Evolutionary conservation across 2,888 invertebrate species (phyloP), one percentile per base, ranked within the genome.

Genomic region (Melipona bicolor): DNA sequence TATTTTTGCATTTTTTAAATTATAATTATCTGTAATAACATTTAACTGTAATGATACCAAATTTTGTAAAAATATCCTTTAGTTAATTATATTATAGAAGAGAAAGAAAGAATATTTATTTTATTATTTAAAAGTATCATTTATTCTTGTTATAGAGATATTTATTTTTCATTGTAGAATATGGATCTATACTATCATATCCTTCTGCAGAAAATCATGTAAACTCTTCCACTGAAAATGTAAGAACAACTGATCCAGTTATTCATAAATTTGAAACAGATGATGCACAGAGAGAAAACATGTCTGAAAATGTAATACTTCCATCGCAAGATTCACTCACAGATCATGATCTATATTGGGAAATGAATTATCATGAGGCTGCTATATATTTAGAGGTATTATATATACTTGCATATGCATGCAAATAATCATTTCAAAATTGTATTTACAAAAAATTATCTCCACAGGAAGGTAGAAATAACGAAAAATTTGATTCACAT

Each of bases 401-500:
- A 2, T 17, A 54, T 72, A 5, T 9, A 49, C 59, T 27, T n/a
- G 43, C 9, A 49, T 43, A 13, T 71, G 59, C 59, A 59, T 27
- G 49, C 49, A 1, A 15, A 64, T 24, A 54, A 70, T 24, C 32
- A 9, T 59, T 24, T 59, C n/a, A 17, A 71, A 77, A 69, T 43
- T 52, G 11, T 56, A 61, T 36, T 65, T 27, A n/a, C 24, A 21
- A 27, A 9, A 70, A 75, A 19, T 71, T 17, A 11, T 69, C 69
- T 61, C 69, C 61, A 69, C 94, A 98, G 97, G 98, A 98, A 96
- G 98, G 98, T 54, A 96, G 97, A 93, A 98, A 98, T 94, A 98
- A 98, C 95, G 98, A 98, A 94, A 98, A 98, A 94, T 98, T 98
- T 93, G 97, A 97, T 94, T 97, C 98, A 0, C 98, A 98, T 94